Conservation (phyloP, 53 echinoderm and acorn worm genomes). For the Patiria pectinifera region DNA sequence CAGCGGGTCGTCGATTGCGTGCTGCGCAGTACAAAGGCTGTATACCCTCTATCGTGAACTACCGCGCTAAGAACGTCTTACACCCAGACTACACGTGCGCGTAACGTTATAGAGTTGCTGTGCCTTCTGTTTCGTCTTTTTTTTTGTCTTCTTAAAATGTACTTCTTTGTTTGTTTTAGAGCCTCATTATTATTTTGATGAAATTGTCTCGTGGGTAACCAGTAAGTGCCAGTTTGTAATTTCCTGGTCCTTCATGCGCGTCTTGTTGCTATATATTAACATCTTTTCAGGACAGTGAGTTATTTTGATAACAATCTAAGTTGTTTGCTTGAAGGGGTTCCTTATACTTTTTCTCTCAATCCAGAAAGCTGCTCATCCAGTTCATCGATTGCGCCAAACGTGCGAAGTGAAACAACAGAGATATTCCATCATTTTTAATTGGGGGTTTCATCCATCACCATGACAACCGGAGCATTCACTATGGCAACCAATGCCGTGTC, state of each 20-base stretch:
- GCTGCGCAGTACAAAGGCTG: no score
- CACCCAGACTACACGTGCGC: no score
- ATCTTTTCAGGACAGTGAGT: no score
- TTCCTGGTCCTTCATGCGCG: no score
- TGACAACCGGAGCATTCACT: background rate
- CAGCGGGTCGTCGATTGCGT: no score
- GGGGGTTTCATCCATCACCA: background rate
- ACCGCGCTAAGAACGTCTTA: no score
- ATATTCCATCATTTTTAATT: background rate
- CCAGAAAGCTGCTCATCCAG: background rate
- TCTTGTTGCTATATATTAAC: no score
- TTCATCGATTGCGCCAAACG: background rate
- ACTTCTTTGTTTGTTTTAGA: slow-evolving; percentile 3
- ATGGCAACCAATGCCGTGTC: slow-evolving; percentile 8
- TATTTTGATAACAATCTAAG: no score
- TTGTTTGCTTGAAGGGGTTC: background rate
- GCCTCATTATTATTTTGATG: background rate
- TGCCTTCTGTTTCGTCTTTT: background rate
- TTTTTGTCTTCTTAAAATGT: background rate
- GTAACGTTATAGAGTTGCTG: no score
- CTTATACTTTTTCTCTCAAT: background rate
- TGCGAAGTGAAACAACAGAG: background rate
- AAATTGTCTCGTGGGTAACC: no score
- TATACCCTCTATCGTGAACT: no score
- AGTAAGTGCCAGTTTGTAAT: no score